Evolutionary conservation across 1,140 invertebrate genomes (phyloP), one percentile per base, ranked within the genome.

Genomic region (Bombus terrestris): DNA sequence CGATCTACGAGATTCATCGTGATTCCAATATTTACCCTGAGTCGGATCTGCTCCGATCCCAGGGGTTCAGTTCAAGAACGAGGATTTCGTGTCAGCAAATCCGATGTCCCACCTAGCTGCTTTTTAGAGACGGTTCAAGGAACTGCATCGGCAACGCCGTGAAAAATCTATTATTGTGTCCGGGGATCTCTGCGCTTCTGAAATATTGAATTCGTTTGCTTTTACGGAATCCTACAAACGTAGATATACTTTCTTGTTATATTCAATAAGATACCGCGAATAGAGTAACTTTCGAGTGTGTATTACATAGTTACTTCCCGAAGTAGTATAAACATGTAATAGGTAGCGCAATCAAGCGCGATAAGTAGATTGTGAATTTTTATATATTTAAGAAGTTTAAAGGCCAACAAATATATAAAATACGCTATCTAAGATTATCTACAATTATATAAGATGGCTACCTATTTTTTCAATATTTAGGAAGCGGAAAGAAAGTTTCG

Each of bases 1-100:
- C 96, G 75, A 95, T 96, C 18, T 95, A 95, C 78, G 95, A 95
- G 43, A 86, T 97, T 53, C 96, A 97, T 83, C 92, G 94, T n/a
- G 95, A 96, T 85, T 91, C 95, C 1, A 95, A 96, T 64, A 93
- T 96, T 74, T 97, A 95, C 88, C 94, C 95, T 0, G 93, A 97
- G 68, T 96, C 97, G 4, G 92, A 96, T 62, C 88, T 91, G 78
- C 97, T 96, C 87, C 28, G 94, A 96, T 88, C 97, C 97, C 0
- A 96, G 97, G 83, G 97, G 71, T 97, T 97, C 90, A 79, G 95
- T 78, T 41, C 15, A 64, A 8, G 93, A 96, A 83, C 68, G 68
- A 53, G 59, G 68, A 77, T 66, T 47, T 32, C n/a, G 72, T 78
- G 47, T 86, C 66, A 77, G 78, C 75, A 62, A 85, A 88, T 86